phyloP scores from a whole-genome alignment of 1,140 invertebrate genomes.

The Zophobas morio region DNA sequence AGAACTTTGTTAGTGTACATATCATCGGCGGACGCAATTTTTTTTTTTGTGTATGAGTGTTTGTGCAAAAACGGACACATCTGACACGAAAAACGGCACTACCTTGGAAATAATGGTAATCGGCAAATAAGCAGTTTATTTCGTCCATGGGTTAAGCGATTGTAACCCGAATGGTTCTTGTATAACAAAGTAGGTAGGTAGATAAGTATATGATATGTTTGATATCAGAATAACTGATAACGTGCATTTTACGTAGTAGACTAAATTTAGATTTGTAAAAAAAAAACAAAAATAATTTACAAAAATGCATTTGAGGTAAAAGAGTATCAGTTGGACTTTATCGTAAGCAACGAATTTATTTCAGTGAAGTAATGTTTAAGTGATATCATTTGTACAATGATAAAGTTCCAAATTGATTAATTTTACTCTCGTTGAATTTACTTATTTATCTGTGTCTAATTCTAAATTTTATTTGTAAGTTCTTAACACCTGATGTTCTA shows the following conservation, averaged over 20 bases:
- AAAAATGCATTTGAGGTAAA: slow-evolving; percentile 3
- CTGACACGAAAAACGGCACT: slow-evolving; percentile 1
- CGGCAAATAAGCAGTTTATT: slow-evolving; percentile 12
- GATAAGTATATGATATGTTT: slow-evolving; percentile 14
- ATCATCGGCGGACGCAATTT: slow-evolving; percentile 17
- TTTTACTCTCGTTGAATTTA: not conserved
- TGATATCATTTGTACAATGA: not conserved
- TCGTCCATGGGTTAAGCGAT: slow-evolving; percentile 19
- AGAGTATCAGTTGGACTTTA: not conserved
- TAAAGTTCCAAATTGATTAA: not conserved
- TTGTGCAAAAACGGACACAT: slow-evolving; percentile 11
- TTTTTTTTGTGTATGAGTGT: slow-evolving; percentile 18
- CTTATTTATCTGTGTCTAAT: too few relatives aligned
- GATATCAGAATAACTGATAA: slow-evolving; percentile 25
- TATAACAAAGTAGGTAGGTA: slow-evolving; percentile 28
- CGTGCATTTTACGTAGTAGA: slow-evolving; percentile 9
- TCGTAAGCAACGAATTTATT: slow-evolving; percentile 22
- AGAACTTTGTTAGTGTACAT: slow-evolving; percentile 26
- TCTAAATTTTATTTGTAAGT: slow-evolving; percentile 14
- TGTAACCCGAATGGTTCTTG: slow-evolving; percentile 27
- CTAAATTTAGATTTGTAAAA: slow-evolving; percentile 14
- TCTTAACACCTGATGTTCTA: not conserved
- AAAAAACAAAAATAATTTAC: slow-evolving; percentile 8
- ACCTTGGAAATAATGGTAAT: slow-evolving; percentile 2
- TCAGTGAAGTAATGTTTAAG: not conserved